phyloP scores from a whole-genome alignment of 2,888 invertebrate genomes.

The Trichogramma dendrolimi region DNA sequence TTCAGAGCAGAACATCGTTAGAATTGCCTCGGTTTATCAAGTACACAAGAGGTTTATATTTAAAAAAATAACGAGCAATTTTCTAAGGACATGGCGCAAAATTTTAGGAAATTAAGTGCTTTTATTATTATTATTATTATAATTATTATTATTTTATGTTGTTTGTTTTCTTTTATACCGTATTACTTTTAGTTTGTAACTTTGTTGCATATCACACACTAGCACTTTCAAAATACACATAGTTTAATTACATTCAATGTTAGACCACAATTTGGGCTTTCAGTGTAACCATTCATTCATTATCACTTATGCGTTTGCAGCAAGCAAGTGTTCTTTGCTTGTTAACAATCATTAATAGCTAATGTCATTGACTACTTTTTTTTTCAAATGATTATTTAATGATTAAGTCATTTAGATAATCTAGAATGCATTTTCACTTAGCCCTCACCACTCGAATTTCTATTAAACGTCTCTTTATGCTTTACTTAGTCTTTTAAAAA shows the following conservation, averaged over 20 bases:
- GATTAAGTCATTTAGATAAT: conserved; percentile 32
- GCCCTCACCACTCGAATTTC: conserved; percentile 13
- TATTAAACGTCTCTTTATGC: conserved; percentile 21
- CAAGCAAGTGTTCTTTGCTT: conserved; percentile 38
- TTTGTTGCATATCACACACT: conserved; percentile 33
- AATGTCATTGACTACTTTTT: conserved; percentile 41
- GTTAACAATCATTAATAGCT: conserved; percentile 40
- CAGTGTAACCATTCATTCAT: conserved; percentile 31
- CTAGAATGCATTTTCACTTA: conserved; percentile 32
- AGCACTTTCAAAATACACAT: conserved; percentile 37
- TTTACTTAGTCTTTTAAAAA: conserved; percentile 19
- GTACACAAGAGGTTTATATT: conserved; percentile 11
- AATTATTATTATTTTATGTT: conserved; percentile 28
- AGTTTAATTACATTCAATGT: conserved; percentile 25
- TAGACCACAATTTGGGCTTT: conserved; percentile 36
- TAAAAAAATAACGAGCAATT: conserved; percentile 26
- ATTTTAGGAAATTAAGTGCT: conserved; percentile 25
- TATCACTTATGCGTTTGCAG: conserved; percentile 37
- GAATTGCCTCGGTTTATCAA: conserved; percentile 9
- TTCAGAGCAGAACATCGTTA: conserved; percentile 6
- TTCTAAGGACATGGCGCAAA: conserved; percentile 24
- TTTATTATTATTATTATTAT: conserved; percentile 4
- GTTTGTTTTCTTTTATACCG: conserved; percentile 22
- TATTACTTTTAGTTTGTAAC: conserved; percentile 30
- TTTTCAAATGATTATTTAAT: conserved; percentile 34